These are phyloP conservation scores for Lissonota sp. DNA, from an alignment of 2,888 invertebrate species.

Conservation along the genomic window DNA sequence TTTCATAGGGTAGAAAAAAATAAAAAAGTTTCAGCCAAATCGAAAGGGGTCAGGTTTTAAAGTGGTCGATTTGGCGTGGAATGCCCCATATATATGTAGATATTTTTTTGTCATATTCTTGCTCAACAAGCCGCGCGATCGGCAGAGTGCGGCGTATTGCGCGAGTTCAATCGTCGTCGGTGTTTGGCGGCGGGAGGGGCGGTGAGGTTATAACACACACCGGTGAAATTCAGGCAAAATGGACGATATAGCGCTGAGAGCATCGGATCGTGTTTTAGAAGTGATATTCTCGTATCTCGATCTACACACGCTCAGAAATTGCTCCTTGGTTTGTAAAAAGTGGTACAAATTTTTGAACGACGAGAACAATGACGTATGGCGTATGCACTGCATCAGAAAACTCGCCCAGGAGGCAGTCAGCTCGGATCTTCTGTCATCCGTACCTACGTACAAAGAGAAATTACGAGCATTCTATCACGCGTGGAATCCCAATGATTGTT, in stretches of 20 bases:
- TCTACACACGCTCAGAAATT: slow-evolving; percentile 93
- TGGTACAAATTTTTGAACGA: slow-evolving; percentile 93
- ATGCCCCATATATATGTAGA: not conserved
- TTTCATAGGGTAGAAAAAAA: too few species aligned
- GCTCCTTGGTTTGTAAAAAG: slow-evolving; percentile 95
- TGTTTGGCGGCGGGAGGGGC: slow-evolving; percentile 22
- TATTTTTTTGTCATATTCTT: not conserved
- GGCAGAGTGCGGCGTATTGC: not conserved
- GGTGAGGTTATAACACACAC: slow-evolving; percentile 62
- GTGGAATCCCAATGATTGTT: slow-evolving; percentile 99
- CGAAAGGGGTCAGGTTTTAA: too few species aligned
- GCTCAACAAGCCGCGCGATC: not conserved
- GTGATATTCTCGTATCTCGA: slow-evolving; percentile 96
- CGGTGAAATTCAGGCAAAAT: slow-evolving; percentile 85
- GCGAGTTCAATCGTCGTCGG: not conserved
- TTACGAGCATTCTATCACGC: slow-evolving; percentile 96
- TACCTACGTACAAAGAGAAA: slow-evolving; percentile 96
- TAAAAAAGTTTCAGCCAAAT: too few species aligned
- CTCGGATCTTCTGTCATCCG: slow-evolving; percentile 94
- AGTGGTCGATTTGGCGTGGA: too few species aligned
- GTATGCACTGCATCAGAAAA: slow-evolving; percentile 93
- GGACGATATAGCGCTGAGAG: slow-evolving; percentile 87
- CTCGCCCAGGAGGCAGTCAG: slow-evolving; percentile 95
- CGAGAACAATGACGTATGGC: slow-evolving; percentile 98
- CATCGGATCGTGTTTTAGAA: slow-evolving; percentile 93